Base-by-base conservation (phyloP, 1,140 invertebrate genomes). In the Lordiphosa clarofinis region DNA sequence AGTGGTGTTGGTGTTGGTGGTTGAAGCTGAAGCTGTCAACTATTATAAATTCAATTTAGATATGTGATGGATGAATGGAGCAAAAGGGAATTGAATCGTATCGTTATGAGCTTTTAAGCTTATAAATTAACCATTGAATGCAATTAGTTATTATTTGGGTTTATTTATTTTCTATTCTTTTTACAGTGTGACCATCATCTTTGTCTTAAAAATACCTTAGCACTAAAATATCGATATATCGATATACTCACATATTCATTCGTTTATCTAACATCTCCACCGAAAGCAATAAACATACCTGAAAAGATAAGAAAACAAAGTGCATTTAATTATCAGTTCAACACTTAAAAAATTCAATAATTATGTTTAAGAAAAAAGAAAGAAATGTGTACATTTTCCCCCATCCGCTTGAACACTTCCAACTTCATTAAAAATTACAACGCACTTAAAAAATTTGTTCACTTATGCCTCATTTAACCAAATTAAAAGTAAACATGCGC, bases 391-490 rank as follows among this genome's bases (percentile, higher is more conserved):
- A 6, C n/a, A n/a, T 44, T 8, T 21, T 1, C n/a, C 12, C 44
- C 28, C 28, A 31, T 8, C 28, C 24, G 24, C 5, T 28, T 28
- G 6, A 6, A 6, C 42, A 9, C 33, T 60, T 62, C 10, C 40
- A 55, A 75, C 66, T 82, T 81, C 72, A 82, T 81, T 82, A 75
- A 82, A 81, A 82, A 81, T 82, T 81, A 75, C 64, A 81, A 61
- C 67, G 67, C 71, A 82, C 76, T 76, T 75, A 78, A 67, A 79
- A 82, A 82, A 72, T 33, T 12, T 81, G 72, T 56, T 71, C 76
- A 81, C 75, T 81, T 75, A 84, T 76, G 78, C 78, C 78, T 84
- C 78, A 82, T 84, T 84, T 78, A 84, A 84, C 69, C 69, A 84
- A 84, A 84, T 84, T 84, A 84, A 84, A 84, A 84, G 79, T 84